phyloP scores from a whole-genome alignment of 2,797 vertebrate genomes.

The Eulemur rubriventer region DNA sequence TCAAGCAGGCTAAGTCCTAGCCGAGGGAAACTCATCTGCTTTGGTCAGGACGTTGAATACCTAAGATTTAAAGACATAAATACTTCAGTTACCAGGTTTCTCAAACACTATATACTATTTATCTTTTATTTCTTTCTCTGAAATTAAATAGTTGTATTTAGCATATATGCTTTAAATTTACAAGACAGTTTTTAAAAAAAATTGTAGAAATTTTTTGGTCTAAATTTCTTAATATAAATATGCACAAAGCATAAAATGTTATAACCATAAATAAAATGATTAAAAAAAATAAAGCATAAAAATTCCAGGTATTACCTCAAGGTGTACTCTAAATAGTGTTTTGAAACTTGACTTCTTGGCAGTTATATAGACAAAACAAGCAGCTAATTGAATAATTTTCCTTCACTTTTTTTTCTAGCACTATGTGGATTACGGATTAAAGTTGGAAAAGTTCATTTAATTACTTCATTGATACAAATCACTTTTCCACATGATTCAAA shows the following conservation, averaged over 20 bases:
- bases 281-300: neutral
- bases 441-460: neutral
- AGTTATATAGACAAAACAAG: neutral
- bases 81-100: conserved; percentile 1
- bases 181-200: neutral
- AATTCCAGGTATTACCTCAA: conserved; percentile 27
- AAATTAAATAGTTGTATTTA: neutral
- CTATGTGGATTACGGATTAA: neutral
- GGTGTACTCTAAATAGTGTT: neutral
- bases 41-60: neutral
- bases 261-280: neutral
- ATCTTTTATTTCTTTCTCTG: conserved; percentile 9
- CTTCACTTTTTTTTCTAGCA: neutral
- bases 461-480: neutral
- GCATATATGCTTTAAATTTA: neutral
- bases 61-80: conserved; percentile 16
- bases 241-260: neutral
- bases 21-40: neutral
- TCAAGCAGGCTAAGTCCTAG: neutral
- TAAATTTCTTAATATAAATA: conserved; percentile 36
- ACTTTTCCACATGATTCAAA: neutral
- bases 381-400: neutral
- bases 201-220: neutral
- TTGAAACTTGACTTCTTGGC: neutral
- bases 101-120: neutral